Evolutionary conservation across 2,113 vertebrate species (phyloP).

Genomic region (Hippocampus zosterae): DNA sequence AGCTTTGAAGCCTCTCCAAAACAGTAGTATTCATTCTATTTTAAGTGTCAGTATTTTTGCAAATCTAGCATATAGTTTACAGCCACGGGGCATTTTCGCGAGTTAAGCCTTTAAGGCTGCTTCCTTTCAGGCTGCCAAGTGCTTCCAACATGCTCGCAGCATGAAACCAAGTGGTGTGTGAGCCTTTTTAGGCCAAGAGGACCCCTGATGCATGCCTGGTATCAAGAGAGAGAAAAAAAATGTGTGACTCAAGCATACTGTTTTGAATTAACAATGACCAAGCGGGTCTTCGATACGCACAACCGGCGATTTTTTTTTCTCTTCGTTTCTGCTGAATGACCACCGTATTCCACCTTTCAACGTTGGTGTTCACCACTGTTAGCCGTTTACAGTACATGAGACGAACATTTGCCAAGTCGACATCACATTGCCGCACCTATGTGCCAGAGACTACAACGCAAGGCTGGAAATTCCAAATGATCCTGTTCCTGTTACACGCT

Average conservation of each 20-base stretch:
- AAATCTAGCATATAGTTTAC: constrained; percentile 1
- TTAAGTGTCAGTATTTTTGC: constrained; percentile 2
- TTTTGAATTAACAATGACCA: constrained; percentile 15
- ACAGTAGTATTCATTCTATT: not conserved
- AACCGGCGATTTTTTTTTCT: too few relatives aligned
- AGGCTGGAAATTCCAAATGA: too few relatives aligned
- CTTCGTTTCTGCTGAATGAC: too few relatives aligned
- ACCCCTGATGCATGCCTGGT: constrained; percentile 11
- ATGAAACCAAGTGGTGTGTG: constrained; percentile 23
- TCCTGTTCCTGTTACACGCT: too few relatives aligned
- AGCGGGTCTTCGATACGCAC: constrained; percentile 14
- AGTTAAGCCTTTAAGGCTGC: constrained; percentile 24
- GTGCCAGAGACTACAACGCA: too few relatives aligned
- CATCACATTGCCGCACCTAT: too few relatives aligned
- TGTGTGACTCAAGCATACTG: constrained; percentile 19
- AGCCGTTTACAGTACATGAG: too few relatives aligned
- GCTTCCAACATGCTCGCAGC: constrained; percentile 26
- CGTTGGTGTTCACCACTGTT: too few relatives aligned
- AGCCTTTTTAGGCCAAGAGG: constrained; percentile 24
- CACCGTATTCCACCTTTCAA: too few relatives aligned
- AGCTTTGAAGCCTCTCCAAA: not conserved
- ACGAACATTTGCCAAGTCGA: too few relatives aligned
- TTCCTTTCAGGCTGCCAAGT: constrained; percentile 21
- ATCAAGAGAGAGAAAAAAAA: constrained; percentile 23
- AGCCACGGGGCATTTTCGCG: not conserved